Base-by-base conservation (phyloP, 2,888 invertebrate species). In the Xestia rhomboidea region DNA sequence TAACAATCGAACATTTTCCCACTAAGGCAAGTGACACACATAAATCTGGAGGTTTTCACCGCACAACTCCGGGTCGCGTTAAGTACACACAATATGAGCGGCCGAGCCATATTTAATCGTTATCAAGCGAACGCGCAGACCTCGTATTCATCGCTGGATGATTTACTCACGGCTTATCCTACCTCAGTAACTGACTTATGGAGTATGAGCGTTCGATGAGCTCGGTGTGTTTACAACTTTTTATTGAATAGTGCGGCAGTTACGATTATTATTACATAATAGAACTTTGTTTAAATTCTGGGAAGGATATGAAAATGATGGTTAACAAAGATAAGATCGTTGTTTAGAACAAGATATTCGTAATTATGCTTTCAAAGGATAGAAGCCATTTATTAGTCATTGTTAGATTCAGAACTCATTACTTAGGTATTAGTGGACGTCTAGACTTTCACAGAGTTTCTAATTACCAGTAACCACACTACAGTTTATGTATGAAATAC, bases 131-230 rank as follows among this genome's bases (percentile, higher is more conserved):
- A 89, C 91, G 90, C 91, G 90, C 94, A 93, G 93, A 92, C 92
- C 93, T 92, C 90, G 94, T 93, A 95, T 95, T 96, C 95, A 95
- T 94, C 93, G 95, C 90, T 81, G 90, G 90, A 94, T 96, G 95
- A 96, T 96, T 96, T 96, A 95, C 95, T 94, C 90, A 90, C 91
- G 87, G 95, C 93, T 95, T 95, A 95, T 95, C 95, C 95, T 90
- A 92, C 92, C 92, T 92, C 91, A 90, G 86, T 89, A 85, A 90
- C 91, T 95, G 93, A 95, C 94, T 95, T 95, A 94, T 94, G 93
- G 92, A 91, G 87, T 89, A 89, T 88, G 89, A 78, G 63, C 72
- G 46, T 75, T 64, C 81, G 79, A 82, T 81, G 83, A 83, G 85
- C 73, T 70, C 73, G 38, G 70, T 85, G 82, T 87, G 82, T 68